A percentile compares a stretch with the other conserved stretches of the same genome.
Conservation (phyloP, 2,797 vertebrate species). For the Pagetopsis macropterus region DNA sequence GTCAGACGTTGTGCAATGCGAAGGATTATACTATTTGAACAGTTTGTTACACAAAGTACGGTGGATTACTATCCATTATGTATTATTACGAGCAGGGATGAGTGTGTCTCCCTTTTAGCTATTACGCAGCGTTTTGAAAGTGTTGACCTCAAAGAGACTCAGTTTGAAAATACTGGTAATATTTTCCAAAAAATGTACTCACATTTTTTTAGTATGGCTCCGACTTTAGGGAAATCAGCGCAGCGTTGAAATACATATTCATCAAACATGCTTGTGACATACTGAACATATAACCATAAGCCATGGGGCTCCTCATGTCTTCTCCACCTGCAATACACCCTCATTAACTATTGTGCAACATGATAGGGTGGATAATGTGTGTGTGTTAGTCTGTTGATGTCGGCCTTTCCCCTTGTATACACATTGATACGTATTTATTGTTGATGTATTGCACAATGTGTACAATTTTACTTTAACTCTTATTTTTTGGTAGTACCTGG, state of each 20-base stretch:
- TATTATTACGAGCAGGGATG: neutral
- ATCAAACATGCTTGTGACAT: conserved; percentile 6
- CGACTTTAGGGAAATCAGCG: neutral
- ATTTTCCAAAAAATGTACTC: neutral
- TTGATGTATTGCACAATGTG: too few species aligned
- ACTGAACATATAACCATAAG: too few species aligned
- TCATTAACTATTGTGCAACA: neutral
- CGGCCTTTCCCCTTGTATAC: neutral
- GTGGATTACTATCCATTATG: neutral
- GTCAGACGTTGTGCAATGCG: conserved; percentile 23
- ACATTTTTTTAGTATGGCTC: neutral
- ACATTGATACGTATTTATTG: too few species aligned
- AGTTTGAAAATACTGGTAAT: neutral
- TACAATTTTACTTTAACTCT: too few species aligned
- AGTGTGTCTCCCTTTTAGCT: neutral
- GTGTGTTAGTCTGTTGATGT: neutral
- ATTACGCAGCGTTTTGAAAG: neutral
- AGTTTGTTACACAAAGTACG: neutral
- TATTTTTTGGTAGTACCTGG: too few species aligned
- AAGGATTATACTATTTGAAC: neutral
- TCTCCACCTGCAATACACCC: neutral
- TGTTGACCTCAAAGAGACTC: neutral
- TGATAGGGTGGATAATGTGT: neutral
- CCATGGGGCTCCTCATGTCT: neutral
- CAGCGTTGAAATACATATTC: neutral